Base-by-base conservation (phyloP, 2,113 vertebrate species). In the Dipodomys stephensi region DNA sequence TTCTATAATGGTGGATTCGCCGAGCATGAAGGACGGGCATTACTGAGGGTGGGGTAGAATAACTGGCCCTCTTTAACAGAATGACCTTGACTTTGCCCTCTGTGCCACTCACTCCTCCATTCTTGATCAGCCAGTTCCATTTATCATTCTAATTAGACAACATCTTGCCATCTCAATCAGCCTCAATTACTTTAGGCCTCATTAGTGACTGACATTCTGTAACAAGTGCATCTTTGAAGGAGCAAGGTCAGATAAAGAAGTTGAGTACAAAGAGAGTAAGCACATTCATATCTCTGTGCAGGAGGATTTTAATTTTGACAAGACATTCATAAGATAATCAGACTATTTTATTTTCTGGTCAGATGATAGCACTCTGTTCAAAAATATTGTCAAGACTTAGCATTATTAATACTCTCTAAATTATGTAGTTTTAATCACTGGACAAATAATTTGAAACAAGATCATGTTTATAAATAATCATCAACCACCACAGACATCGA, bases 61-160 rank as follows among this genome's bases (percentile, higher is more conserved):
- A 93, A 97, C 87, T 90, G 71, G 44, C 94, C 98, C 96, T 98
- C 97, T 91, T 98, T 98, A 93, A 96, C 87, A 97, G 94, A 98
- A 95, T 97, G 98, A 99, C 98, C 98, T 99, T 98, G 98, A 97
- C 98, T 97, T 97, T 97, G 98, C 97, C 98, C 98, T 98, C 97
- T 97, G 98, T 67, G 30, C 98, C 98, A 98, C 98, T 98, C 97
- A 97, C 96, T 97, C 97, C 93, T 98, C 97, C 97, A 97, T 96
- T 98, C 98, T 96, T 97, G 98, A 98, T 98, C 98, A 98, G 96
- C 98, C 98, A 98, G 96, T 98, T 98, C 97, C 96, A 98, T 99
- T 98, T 98, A 98, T 99, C 98, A 99, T 98, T 98, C 97, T 99
- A 99, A 99, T 98, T 98, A 98, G 97, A 97, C 98, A 99, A 98